Evolutionary conservation across 2,888 invertebrate species (phyloP).

Genomic region (Drosophila lacicola): DNA sequence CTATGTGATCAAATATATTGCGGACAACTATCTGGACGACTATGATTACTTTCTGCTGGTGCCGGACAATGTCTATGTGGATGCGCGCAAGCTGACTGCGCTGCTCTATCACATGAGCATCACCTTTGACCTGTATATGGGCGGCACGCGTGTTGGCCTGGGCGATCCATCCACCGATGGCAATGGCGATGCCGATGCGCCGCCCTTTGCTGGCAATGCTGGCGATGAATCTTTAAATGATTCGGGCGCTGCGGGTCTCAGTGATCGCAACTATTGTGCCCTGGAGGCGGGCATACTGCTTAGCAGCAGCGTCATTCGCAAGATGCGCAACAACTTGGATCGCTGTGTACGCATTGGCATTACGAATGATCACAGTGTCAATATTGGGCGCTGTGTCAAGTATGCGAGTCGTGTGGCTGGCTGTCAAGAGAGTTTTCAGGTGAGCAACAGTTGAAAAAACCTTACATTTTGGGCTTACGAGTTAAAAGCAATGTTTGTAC

Average conservation of each 20-base stretch:
- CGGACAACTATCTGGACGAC: slow-evolving; percentile 94
- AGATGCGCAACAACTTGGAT: slow-evolving; percentile 91
- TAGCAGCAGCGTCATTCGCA: slow-evolving; percentile 93
- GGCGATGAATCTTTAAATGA: slow-evolving; percentile 21
- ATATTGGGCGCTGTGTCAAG: slow-evolving; percentile 92
- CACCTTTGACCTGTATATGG: slow-evolving; percentile 93
- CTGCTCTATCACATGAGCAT: slow-evolving; percentile 92
- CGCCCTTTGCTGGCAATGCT: background rate
- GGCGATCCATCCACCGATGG: slow-evolving; percentile 7
- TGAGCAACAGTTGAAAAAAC: slow-evolving; percentile 67
- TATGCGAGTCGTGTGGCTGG: slow-evolving; percentile 84
- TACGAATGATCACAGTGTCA: slow-evolving; percentile 93
- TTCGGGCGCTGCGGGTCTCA: slow-evolving; percentile 53
- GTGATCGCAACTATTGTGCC: slow-evolving; percentile 84
- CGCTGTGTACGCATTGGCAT: slow-evolving; percentile 96
- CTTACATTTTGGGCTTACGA: no score
- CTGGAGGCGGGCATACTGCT: slow-evolving; percentile 94
- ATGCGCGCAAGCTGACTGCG: slow-evolving; percentile 90
- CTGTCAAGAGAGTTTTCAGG: slow-evolving; percentile 85
- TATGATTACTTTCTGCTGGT: slow-evolving; percentile 97
- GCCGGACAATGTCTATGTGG: slow-evolving; percentile 93
- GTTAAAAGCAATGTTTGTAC: no score
- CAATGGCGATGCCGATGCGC: background rate
- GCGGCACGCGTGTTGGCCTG: slow-evolving; percentile 87
- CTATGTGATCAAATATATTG: slow-evolving; percentile 94